phyloP scores from a whole-genome alignment of 92 coral and sea anemone species.

The Siderastrea siderea region DNA sequence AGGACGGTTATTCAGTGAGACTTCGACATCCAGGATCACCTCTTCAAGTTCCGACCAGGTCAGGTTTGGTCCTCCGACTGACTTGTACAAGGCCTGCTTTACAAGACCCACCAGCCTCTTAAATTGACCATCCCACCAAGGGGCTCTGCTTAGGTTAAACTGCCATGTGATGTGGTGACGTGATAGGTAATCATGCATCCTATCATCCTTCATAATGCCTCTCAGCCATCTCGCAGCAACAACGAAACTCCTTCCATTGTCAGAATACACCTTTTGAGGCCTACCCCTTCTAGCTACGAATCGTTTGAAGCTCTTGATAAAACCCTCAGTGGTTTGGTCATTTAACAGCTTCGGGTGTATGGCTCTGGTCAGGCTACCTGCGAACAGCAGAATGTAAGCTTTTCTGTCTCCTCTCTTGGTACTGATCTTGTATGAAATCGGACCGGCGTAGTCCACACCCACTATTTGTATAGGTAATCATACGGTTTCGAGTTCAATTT shows the following conservation, averaged over 20 bases:
- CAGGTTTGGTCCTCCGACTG: neutral
- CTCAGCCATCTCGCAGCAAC: constrained; percentile 58
- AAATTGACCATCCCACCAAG: constrained; percentile 18
- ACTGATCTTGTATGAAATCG: neutral
- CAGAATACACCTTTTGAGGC: constrained; percentile 69
- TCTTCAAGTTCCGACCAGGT: neutral
- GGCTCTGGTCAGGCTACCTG: constrained; percentile 31
- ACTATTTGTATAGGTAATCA: too few relatives aligned
- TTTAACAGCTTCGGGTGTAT: constrained; percentile 17
- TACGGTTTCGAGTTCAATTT: too few relatives aligned
- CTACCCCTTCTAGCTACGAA: constrained; percentile 65
- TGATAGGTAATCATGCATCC: constrained; percentile 41
- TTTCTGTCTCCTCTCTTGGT: neutral
- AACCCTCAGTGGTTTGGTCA: constrained; percentile 36
- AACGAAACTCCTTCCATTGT: constrained; percentile 52
- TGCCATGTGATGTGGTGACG: constrained; percentile 52
- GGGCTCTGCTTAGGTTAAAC: neutral
- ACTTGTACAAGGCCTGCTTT: constrained; percentile 23
- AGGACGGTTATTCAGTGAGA: neutral
- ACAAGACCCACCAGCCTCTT: neutral
- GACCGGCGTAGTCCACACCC: constrained; percentile 34
- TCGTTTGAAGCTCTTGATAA: constrained; percentile 43
- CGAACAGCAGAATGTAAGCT: constrained; percentile 26
- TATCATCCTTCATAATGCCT: constrained; percentile 56
- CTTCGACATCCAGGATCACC: neutral